phyloP scores from a whole-genome alignment of 2,888 invertebrate species.

The Hydroisotoma schaefferi region DNA sequence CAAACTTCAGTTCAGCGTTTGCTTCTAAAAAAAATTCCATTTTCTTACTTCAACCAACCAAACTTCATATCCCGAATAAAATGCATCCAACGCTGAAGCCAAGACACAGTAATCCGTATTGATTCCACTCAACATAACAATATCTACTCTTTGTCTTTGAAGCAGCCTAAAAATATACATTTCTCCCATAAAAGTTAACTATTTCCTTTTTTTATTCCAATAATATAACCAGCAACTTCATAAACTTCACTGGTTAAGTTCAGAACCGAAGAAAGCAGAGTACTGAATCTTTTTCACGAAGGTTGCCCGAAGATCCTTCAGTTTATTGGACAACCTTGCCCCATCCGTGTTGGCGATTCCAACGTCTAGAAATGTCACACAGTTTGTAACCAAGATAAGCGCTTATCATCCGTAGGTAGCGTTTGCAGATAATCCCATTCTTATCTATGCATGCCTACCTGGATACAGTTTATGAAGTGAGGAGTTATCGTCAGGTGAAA shows the following conservation, averaged over 20 bases:
- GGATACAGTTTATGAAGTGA: slow-evolving; percentile 1
- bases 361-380: not conserved
- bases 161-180: too few relatives aligned
- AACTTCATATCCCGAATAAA: slow-evolving; percentile 9
- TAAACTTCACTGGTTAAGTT: slow-evolving; percentile 2
- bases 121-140: slow-evolving; percentile 5
- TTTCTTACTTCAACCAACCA: slow-evolving; percentile 5
- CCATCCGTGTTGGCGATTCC: not conserved
- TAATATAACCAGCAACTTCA: too few relatives aligned
- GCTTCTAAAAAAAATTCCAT: not conserved
- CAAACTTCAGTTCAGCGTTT: not conserved
- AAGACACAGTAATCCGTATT: slow-evolving; percentile 15
- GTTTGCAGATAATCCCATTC: too few relatives aligned
- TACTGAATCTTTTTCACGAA: slow-evolving; percentile 14
- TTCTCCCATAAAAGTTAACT: too few relatives aligned
- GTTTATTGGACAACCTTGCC: not conserved
- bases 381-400: not conserved
- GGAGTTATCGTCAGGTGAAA: slow-evolving; percentile 3
- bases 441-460: too few relatives aligned
- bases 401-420: too few relatives aligned
- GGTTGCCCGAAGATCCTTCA: slow-evolving; percentile 4
- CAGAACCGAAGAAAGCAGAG: slow-evolving; percentile 8
- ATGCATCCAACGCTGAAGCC: slow-evolving; percentile 14
- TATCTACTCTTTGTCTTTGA: slow-evolving; percentile 1
- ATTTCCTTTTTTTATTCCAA: too few relatives aligned